These are phyloP conservation scores for Tamandua tetradactyla DNA, from an alignment of 2,797 vertebrate species.

Conservation along the genomic window DNA sequence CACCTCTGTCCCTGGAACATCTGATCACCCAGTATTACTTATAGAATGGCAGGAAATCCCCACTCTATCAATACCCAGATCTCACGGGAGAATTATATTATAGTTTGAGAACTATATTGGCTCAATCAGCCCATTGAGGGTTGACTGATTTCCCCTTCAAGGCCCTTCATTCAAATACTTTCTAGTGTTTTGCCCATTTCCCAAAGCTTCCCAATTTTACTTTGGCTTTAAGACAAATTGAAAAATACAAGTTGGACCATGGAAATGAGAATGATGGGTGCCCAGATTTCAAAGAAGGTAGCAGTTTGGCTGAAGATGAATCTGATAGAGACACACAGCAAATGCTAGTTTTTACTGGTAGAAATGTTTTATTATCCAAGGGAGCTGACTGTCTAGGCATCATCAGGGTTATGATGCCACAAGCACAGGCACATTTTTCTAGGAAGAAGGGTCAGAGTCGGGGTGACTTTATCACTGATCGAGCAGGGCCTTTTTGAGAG, in stretches of 20 bases:
- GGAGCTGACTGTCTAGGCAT: background rate
- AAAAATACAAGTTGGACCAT: accelerated
- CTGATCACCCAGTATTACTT: background rate
- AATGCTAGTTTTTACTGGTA: background rate
- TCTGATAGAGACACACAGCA: accelerated
- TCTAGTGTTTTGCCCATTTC: too few relatives aligned
- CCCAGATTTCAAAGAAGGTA: background rate
- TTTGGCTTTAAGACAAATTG: background rate
- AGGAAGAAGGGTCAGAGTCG: background rate
- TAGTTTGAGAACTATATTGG: too few relatives aligned
- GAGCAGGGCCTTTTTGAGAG: background rate
- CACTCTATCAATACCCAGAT: too few relatives aligned
- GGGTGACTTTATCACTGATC: accelerated
- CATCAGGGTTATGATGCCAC: accelerated
- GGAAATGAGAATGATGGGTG: background rate
- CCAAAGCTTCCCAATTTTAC: background rate
- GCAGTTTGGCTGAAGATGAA: background rate
- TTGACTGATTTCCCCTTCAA: too few relatives aligned
- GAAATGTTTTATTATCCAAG: accelerated
- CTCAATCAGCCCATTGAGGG: too few relatives aligned
- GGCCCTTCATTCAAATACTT: too few relatives aligned
- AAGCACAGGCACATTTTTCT: background rate
- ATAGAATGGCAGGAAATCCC: background rate
- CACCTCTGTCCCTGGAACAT: background rate
- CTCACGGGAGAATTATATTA: too few relatives aligned